These are phyloP conservation scores for Neodiprion lecontei DNA, from an alignment of 1,140 invertebrate genomes.

Conservation along the genomic window DNA sequence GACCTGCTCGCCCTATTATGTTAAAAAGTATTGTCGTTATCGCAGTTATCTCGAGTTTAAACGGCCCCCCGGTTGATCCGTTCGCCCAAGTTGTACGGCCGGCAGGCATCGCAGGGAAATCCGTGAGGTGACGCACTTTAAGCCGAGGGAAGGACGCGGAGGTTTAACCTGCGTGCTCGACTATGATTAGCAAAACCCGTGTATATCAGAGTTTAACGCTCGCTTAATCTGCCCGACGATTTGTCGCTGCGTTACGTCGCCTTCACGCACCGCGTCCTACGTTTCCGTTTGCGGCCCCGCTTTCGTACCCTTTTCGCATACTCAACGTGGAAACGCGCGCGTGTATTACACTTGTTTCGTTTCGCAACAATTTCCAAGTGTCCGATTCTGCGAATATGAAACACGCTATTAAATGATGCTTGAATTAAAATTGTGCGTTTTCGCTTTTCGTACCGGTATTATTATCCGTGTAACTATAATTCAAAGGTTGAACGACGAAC, in stretches of 20 bases:
- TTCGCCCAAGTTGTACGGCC: no score
- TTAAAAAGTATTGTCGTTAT: not conserved
- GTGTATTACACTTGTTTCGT: no score
- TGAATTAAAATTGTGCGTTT: no score
- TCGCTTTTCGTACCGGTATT: no score
- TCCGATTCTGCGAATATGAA: no score
- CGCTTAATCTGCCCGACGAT: not conserved
- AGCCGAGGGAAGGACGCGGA: not conserved
- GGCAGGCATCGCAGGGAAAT: not conserved
- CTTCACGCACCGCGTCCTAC: not conserved
- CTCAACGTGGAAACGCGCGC: no score
- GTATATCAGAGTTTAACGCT: not conserved
- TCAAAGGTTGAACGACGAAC: no score
- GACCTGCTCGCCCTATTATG: not conserved
- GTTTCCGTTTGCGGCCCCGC: not conserved
- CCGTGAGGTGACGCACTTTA: not conserved
- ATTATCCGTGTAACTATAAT: no score
- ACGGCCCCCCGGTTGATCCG: not conserved
- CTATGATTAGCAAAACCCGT: not conserved
- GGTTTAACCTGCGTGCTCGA: not conserved
- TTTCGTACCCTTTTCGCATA: no score
- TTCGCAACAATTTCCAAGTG: no score
- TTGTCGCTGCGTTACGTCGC: not conserved
- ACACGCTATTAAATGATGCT: no score
- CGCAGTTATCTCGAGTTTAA: constrained; percentile 1